A percentile compares a stretch with the other conserved stretches of the same genome.
Evolutionary conservation across 2,113 vertebrate species (phyloP).

Genomic region (Bubo blakistoni): DNA sequence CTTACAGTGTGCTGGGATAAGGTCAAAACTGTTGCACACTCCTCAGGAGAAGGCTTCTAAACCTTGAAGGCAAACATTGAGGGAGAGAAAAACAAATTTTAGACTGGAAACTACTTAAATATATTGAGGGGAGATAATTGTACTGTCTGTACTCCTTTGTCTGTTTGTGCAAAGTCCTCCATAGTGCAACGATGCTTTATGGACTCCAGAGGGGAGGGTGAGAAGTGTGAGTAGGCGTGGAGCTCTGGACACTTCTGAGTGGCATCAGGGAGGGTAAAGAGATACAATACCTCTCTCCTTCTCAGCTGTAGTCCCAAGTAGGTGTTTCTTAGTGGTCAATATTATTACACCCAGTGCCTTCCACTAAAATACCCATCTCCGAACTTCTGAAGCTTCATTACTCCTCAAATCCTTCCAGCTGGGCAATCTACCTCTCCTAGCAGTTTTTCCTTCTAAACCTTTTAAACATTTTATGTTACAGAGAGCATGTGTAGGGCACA

Average conservation of each 20-base stretch:
- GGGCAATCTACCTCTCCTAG: not conserved
- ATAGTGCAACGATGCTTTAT: not conserved
- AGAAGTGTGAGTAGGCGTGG: not conserved
- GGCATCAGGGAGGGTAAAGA: not conserved
- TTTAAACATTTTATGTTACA: not conserved
- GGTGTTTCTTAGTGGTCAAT: not conserved
- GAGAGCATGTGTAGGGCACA: not conserved
- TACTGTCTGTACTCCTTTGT: not conserved
- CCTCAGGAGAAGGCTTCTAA: not conserved
- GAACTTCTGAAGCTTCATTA: not conserved
- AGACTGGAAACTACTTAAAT: not conserved
- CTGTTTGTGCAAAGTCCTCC: not conserved
- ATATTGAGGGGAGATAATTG: not conserved
- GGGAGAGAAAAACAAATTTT: not conserved
- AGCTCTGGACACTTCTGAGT: not conserved
- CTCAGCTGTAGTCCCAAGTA: not conserved
- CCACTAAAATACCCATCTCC: not conserved
- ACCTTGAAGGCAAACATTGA: not conserved
- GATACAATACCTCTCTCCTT: not conserved
- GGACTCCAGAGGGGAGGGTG: not conserved
- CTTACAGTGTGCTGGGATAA: not conserved
- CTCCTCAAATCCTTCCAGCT: not conserved
- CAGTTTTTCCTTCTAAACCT: not conserved
- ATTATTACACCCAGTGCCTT: not conserved
- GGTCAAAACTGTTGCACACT: not conserved